Base-by-base conservation (phyloP, 2,888 invertebrate species). In the Macrosoma leucophasiata region DNA sequence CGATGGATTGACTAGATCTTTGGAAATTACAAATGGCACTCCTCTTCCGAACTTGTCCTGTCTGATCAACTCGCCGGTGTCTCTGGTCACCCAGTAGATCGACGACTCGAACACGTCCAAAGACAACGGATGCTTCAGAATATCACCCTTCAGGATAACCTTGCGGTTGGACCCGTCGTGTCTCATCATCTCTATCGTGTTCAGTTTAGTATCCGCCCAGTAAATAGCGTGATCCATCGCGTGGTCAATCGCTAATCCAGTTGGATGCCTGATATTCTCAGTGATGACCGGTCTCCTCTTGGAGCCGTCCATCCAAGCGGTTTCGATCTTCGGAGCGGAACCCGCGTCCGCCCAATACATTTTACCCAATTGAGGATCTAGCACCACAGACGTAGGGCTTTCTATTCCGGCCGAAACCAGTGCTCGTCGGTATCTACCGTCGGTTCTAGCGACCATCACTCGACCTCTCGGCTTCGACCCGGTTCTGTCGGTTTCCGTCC, bases 1-100 rank as follows among this genome's bases (percentile, higher is more conserved):
- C 10, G 94, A 92, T 1, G 97, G 95, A 67, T 93, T 92, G 48
- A 92, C 89, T 38, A 98, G 87, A 61, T 96, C 92, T 52, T 90
- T 90, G 41, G 94, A 91, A 12, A 98, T 85, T 1, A 90, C 85
- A 26, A 93, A 91, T 21, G 95, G 93, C 42, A 97, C 94, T 7
- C 97, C 97, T 29, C 97, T 86, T 0, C 98, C 98, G 76, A 98
- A 98, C 84, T 99, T 99, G 71, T 99, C 97, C 69, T 97, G 96
- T 13, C 89, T 88, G 28, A 94, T 86, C 4, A 98, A 82, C 58
- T 96, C 95, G 1, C 97, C 97, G 0, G 92, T 90, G 55, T 94
- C 93, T 34, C 92, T 87, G 0, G 97, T 95, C n/a, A 95, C 89
- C 97, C 97, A 98, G 77, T 92, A 98, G 50, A 98, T 65, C 39